A percentile compares a stretch with the other conserved stretches of the same genome.
phyloP scores from a whole-genome alignment of 2,113 vertebrate genomes.

The Heterotis niloticus region DNA sequence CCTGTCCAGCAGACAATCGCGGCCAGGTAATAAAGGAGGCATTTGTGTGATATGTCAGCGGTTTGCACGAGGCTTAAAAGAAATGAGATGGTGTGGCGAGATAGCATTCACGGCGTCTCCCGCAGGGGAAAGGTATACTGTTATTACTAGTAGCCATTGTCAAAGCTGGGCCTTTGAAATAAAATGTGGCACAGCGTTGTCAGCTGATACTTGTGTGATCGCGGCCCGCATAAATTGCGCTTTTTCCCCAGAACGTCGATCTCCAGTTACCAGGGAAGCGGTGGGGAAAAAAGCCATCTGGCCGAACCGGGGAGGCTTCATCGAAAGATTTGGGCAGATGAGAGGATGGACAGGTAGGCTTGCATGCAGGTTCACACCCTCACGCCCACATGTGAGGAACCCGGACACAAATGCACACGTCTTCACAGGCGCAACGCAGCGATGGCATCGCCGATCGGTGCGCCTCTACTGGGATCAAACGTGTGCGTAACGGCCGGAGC shows the following conservation, averaged over 20 bases:
- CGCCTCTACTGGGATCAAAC: not conserved
- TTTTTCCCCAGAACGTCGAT: conserved; percentile 52
- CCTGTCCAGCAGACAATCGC: conserved; percentile 76
- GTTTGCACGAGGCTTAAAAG: conserved; percentile 77
- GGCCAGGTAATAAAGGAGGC: conserved; percentile 84
- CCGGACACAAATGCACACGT: not conserved
- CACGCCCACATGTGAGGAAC: not conserved
- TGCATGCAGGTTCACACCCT: not conserved
- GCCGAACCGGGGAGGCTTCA: not conserved
- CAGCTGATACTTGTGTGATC: conserved; percentile 95
- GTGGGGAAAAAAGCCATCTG: conserved; percentile 40
- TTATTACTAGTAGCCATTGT: conserved; percentile 84
- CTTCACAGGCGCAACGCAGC: not conserved
- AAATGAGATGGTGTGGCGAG: conserved; percentile 80
- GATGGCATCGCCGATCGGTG: no score
- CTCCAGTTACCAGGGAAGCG: conserved; percentile 68
- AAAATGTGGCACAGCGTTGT: conserved; percentile 74
- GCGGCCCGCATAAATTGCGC: conserved; percentile 59
- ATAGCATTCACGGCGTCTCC: conserved; percentile 74
- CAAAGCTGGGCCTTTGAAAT: conserved; percentile 70
- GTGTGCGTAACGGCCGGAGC: no score
- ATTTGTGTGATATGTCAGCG: conserved; percentile 82
- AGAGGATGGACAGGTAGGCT: not conserved
- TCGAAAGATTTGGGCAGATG: not conserved
- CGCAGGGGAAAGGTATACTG: conserved; percentile 72